phyloP scores from a whole-genome alignment of 2,113 vertebrate species.

The Oncorhynchus keta region DNA sequence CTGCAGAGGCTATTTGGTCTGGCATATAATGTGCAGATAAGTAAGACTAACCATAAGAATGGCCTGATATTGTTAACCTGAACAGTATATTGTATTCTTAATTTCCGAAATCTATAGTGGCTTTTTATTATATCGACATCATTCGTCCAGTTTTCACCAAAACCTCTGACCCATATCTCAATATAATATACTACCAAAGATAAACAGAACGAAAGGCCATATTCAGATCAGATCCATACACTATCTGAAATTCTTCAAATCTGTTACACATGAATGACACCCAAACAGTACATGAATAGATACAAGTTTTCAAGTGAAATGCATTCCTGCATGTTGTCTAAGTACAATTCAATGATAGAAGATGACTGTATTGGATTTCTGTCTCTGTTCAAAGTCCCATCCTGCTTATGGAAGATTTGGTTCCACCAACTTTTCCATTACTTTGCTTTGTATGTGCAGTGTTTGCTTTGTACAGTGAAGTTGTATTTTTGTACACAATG shows the following conservation, averaged over 20 bases:
- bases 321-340: conserved; percentile 46
- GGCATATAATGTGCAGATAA: no score
- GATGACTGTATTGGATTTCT: conserved; percentile 31
- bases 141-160: background rate
- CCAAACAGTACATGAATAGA: conserved; percentile 15
- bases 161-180: conserved; percentile 9
- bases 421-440: conserved; percentile 20
- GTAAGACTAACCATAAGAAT: background rate
- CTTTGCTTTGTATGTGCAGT: conserved; percentile 52
- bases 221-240: background rate
- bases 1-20: background rate
- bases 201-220: background rate
- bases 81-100: background rate
- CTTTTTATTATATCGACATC: no score
- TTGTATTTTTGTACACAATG: conserved; percentile 69
- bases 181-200: conserved; percentile 27
- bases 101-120: background rate
- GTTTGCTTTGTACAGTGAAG: conserved; percentile 65
- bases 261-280: conserved; percentile 1
- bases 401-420: conserved; percentile 21
- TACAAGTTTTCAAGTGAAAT: conserved; percentile 23
- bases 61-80: background rate
- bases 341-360: conserved; percentile 22
- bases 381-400: conserved; percentile 54
- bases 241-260: conserved; percentile 2